A percentile compares a stretch with the other conserved stretches of the same genome.
phyloP scores from a whole-genome alignment of 2,113 vertebrate species.

The Zosterops lateralis region DNA sequence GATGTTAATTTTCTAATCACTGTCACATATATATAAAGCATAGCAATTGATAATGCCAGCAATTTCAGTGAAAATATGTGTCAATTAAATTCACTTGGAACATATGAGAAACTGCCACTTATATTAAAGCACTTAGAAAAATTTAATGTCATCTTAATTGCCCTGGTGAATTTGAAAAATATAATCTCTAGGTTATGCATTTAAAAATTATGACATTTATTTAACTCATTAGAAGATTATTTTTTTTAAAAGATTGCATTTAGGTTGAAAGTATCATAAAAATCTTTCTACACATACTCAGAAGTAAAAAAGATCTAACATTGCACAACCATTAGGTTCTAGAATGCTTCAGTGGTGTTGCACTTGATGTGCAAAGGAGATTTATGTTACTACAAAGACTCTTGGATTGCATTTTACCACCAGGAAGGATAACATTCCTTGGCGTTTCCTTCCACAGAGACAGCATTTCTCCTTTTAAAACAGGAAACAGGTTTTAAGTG shows the following conservation, averaged over 20 bases:
- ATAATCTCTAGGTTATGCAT: neutral
- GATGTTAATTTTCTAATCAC: constrained; percentile 48
- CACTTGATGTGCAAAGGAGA: neutral
- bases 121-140: neutral
- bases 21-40: neutral
- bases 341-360: neutral
- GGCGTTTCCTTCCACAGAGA: neutral
- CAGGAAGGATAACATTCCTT: neutral
- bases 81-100: constrained; percentile 22
- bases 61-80: constrained; percentile 1
- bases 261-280: neutral
- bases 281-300: neutral
- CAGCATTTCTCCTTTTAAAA: neutral
- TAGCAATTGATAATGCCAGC: neutral
- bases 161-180: neutral
- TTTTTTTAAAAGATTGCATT: neutral
- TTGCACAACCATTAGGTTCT: rapidly evolving
- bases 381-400: neutral
- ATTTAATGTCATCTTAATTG: neutral
- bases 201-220: neutral
- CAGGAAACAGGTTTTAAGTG: neutral
- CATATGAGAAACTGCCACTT: neutral
- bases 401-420: neutral
- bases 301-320: neutral
- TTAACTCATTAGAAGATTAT: neutral